A percentile compares a stretch with the other conserved stretches of the same genome.
Evolutionary conservation across 2,888 invertebrate genomes (phyloP).

Genomic region (Lasioglossum lativentre): DNA sequence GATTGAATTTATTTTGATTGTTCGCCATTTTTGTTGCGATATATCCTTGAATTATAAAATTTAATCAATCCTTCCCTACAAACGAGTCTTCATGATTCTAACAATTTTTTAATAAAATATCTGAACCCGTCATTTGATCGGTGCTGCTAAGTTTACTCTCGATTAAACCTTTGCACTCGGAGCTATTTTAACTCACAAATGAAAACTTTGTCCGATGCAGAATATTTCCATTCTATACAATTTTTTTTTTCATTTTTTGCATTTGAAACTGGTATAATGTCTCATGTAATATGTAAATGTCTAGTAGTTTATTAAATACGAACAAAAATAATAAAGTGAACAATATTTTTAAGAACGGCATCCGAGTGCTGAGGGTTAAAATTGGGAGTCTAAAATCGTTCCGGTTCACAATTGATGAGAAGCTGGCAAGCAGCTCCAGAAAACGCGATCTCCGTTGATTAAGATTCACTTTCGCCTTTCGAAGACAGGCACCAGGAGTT

Average conservation of each 20-base stretch:
- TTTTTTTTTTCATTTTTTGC: too few species aligned
- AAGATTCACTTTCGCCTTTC: background rate
- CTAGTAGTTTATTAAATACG: too few species aligned
- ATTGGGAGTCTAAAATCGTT: background rate
- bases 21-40: background rate
- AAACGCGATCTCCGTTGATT: background rate
- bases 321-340: too few species aligned
- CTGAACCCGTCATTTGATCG: too few species aligned
- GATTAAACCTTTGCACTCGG: too few species aligned
- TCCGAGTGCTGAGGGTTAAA: too few species aligned
- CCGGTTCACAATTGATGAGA: background rate
- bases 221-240: too few species aligned
- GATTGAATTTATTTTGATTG: background rate
- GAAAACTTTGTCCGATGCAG: too few species aligned
- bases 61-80: background rate
- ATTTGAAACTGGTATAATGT: too few species aligned
- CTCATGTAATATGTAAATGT: too few species aligned
- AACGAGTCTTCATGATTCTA: background rate
- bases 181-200: too few species aligned
- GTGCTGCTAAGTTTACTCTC: background rate
- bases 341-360: too few species aligned
- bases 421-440: background rate
- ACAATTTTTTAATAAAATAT: background rate
- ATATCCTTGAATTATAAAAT: background rate
- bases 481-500: background rate